A percentile compares a stretch with the other conserved stretches of the same genome.
phyloP scores from a whole-genome alignment of 2,888 invertebrate genomes.

The Cantharis lateralis region DNA sequence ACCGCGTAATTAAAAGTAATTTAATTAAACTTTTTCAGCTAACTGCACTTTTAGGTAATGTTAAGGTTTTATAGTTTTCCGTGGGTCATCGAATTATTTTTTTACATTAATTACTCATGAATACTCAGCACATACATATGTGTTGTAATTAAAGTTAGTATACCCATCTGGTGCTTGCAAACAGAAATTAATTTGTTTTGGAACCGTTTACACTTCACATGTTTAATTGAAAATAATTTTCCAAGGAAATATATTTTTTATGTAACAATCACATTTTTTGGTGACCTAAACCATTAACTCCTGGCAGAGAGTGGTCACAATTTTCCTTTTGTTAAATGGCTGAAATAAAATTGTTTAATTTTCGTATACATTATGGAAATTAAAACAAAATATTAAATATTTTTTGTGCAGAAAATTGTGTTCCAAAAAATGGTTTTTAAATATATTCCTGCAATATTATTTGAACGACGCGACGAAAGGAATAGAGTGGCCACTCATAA shows the following conservation, averaged over 20 bases:
- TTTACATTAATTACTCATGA: constrained; percentile 18
- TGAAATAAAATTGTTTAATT: background rate
- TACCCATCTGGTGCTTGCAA: constrained; percentile 19
- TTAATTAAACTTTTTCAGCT: background rate
- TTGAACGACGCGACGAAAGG: background rate
- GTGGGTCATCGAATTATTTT: constrained; percentile 14
- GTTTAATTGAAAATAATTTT: constrained; percentile 19
- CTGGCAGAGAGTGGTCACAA: background rate
- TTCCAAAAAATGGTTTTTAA: background rate
- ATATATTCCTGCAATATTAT: background rate
- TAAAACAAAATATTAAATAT: background rate
- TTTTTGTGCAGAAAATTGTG: background rate
- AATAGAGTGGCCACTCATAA: background rate
- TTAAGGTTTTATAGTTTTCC: background rate
- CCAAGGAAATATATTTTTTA: constrained; percentile 11
- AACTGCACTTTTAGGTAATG: background rate
- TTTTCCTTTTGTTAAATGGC: background rate
- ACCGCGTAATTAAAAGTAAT: background rate
- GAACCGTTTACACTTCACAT: constrained; percentile 11
- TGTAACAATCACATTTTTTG: background rate
- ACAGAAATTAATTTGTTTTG: constrained; percentile 20
- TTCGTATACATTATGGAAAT: background rate
- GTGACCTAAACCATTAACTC: background rate
- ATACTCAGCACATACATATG: constrained; percentile 18
- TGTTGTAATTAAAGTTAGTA: constrained; percentile 21